phyloP scores from a whole-genome alignment of 2,113 vertebrate genomes.

The Calonectris borealis region DNA sequence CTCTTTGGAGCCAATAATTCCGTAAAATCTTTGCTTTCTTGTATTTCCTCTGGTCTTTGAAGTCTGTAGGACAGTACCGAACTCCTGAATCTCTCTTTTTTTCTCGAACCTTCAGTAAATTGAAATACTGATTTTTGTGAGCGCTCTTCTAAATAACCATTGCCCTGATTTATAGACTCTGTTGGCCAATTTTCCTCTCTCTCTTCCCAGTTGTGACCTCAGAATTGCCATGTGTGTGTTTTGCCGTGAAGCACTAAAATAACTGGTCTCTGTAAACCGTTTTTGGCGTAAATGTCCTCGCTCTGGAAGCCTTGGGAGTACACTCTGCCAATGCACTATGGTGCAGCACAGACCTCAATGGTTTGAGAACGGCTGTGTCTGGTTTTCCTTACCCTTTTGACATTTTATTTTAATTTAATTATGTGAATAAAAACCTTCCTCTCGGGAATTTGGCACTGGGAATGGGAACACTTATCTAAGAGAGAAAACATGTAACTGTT shows the following conservation, averaged over 20 bases:
- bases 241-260: background rate
- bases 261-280: background rate
- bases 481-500: constrained; percentile 47
- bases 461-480: constrained; percentile 7
- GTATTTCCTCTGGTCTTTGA: background rate
- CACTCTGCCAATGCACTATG: background rate
- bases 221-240: background rate
- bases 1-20: background rate
- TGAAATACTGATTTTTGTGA: background rate
- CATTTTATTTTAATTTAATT: constrained; percentile 27
- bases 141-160: background rate
- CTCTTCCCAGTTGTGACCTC: background rate
- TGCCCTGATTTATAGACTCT: background rate
- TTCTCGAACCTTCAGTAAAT: background rate
- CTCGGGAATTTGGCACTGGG: background rate
- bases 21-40: background rate
- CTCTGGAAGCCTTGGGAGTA: background rate
- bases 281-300: background rate
- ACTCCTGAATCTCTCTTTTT: background rate
- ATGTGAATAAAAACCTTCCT: background rate
- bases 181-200: constrained; percentile 17
- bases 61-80: background rate
- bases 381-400: background rate
- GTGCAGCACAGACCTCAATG: background rate
- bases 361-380: background rate